Conservation (phyloP, 37 sponge, comb jelly and placozoan species). For the Tethya wilhelma region DNA sequence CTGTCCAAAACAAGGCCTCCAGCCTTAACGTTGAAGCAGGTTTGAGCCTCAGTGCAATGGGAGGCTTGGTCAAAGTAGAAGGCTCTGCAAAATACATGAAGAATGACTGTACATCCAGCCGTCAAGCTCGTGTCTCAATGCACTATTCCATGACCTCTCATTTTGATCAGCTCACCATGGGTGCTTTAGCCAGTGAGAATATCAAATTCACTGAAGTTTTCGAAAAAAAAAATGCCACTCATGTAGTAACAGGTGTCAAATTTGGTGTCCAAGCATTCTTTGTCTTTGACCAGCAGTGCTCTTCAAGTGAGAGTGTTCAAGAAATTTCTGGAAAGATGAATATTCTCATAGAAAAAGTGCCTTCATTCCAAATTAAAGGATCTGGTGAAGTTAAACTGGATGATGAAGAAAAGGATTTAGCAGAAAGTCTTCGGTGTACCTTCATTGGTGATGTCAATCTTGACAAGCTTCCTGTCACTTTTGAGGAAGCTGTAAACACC, state of each 20-base stretch:
- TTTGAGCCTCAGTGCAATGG: conserved; percentile 21
- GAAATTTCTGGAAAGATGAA: too few relatives aligned
- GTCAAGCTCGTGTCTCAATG: conserved; percentile 39
- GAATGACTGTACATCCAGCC: conserved; percentile 17
- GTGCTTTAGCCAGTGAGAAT: conserved; percentile 7
- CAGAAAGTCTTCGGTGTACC: conserved; percentile 14
- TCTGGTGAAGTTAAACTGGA: neutral
- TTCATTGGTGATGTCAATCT: too few relatives aligned
- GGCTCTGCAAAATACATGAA: conserved; percentile 35
- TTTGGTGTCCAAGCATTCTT: conserved; percentile 52
- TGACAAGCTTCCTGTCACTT: conserved; percentile 20
- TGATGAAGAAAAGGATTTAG: neutral
- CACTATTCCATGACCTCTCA: conserved; percentile 12
- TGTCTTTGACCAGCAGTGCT: conserved; percentile 28
- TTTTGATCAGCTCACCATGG: conserved; percentile 36
- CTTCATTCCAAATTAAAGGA: neutral
- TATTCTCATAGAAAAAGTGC: neutral
- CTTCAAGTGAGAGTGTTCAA: conserved; percentile 26
- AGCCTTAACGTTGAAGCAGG: conserved; percentile 21
- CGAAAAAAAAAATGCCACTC: conserved; percentile 23
- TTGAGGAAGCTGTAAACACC: conserved; percentile 22
- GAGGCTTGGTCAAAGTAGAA: conserved; percentile 20
- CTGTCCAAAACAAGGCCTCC: conserved; percentile 1
- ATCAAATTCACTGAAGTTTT: conserved; percentile 15
- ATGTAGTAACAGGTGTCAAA: conserved; percentile 35